Evolutionary conservation across 2,113 vertebrate species (phyloP), one percentile per base, ranked within the genome.

Genomic region (Thunnus maccoyii): DNA sequence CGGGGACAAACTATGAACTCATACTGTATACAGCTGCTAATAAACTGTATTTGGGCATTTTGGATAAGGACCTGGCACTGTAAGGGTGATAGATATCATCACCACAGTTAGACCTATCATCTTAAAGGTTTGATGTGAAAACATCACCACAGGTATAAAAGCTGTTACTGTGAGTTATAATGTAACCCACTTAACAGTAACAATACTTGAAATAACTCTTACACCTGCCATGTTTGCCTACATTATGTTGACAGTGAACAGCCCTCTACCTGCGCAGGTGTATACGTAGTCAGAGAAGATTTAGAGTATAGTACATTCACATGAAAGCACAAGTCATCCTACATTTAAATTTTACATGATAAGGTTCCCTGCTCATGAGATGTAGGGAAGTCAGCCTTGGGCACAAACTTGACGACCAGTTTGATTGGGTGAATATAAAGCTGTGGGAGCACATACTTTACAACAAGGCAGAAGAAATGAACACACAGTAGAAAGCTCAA

Each of bases 1-100:
- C n/a, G 0, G 20, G 41, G 58, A 36, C n/a, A 67, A 78, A 75
- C 64, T 36, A 13, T 64, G 66, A 68, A 55, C 67, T 68, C 46
- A 41, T 68, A 41, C 36, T 41, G 36, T 41, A 41, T 47, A 4
- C 22, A 46, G 61, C 18, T 74, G 30, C 17, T 72, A 12, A 61
- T 61, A 15, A 72, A 67, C 41, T 36, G 56, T 20, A 17, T 27
- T 25, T 25, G 20, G 4, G 44, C 51, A 36, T 57, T 56, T 46
- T 60, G 50, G 30, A 27, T 44, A 18, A 1, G n/a, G 12, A 27
- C 12, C 30, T 8, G 18, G 46, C 27, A n/a, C 3, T 55, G 20
- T 27, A 58, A 54, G 20, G 36, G 32, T 4, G 5, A 36, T 36
- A 36, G 0, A 30, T 25, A 16, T 50, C 30, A 22, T 44, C 46